Base-by-base conservation (phyloP, 1,140 invertebrate species). In the Drosophila arizonae region DNA sequence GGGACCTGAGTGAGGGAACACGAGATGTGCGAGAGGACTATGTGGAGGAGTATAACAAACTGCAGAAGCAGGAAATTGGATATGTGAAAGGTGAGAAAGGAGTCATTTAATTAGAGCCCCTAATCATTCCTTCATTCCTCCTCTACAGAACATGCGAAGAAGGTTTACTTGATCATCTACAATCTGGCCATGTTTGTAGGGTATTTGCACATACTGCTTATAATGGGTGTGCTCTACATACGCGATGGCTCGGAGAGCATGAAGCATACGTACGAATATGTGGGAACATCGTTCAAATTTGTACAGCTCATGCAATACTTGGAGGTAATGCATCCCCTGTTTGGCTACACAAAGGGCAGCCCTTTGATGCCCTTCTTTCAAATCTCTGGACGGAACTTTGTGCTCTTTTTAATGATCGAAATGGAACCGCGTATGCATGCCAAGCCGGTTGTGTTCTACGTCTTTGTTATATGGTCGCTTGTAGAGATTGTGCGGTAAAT, bases 141-240 rank as follows among this genome's bases (percentile, higher is more conserved):
- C 28, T 39, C 61, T 63, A 9, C 94, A 64, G 93, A 95, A 95
- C 97, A 92, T 95, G 93, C 96, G 10, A 96, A 95, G 80, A 97
- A 96, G 85, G 95, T 96, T 0, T 99, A 99, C 91, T 92, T 98
- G 51, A 94, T 97, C 64, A 92, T 98, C 51, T 99, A 98, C 92
- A 99, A 98, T 92, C 92, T 98, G 64, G 96, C 95, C 90, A 97
- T 98, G 94, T 97, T 97, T 91, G 93, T 98, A 68, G 97, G 97
- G 9, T 98, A 95, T 91, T 92, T 94, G 5, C 98, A 97, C 84
- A 93, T 98, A 33, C 82, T 97, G 17, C 90, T 93, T 21, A 95
- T 97, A 11, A 95, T 98, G 92, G 92, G 92, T 2, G 94, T 97
- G 15, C 93, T 95, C 57, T 97, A 96, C 90, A 93, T 94, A 1